Base-by-base conservation (phyloP, 2,113 vertebrate species). In the Dolichallabes microphthalmus region DNA sequence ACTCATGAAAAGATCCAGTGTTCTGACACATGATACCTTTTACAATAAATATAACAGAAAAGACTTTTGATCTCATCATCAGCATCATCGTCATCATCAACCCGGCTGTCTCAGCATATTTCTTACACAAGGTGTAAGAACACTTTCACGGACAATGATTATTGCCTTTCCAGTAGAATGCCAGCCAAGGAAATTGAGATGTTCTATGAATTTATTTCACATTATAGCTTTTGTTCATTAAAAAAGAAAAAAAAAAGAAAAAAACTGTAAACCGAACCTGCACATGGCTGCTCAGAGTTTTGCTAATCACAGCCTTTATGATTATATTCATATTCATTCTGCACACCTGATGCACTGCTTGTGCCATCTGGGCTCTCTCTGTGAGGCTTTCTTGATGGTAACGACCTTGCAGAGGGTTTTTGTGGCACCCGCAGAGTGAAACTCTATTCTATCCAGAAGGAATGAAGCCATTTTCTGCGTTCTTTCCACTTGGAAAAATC, bases 401-500 rank as follows among this genome's bases (percentile, higher is more conserved):
- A 71, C 63, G 85, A 84, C 85, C 84, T 83, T 84, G 81, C n/a
- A 71, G 77, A 39, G n/a, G 52, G 69, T 83, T 76, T 78, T 78
- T 58, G 15, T 6, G 17, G 55, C 76, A 32, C 76, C 53, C 58
- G 19, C 76, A 35, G 17, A 58, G 55, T 4, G 30, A 78, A 78
- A 58, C 30, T 30, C 19, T 30, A 77, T 77, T 27, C 52, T 27
- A 77, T 77, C n/a, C 50, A 17, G 25, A 55, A 27, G 45, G 74
- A 27, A 55, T 30, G 14, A 57, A 77, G 52, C 50, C 74, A 55
- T 57, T 57, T 77, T 57, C 52, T 55, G 9, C 30, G n/a, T 57
- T 77, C 74, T 11, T 75, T 77, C 50, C n/a, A 55, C 52, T 55
- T 55, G 52, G 74, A 52, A 55, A 30, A 77, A 27, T 76, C n/a